Percentiles rank a stretch among this genome's conserved stretches.
Evolutionary conservation across 2,888 invertebrate genomes (phyloP).

Genomic region (Uropetala carovei): DNA sequence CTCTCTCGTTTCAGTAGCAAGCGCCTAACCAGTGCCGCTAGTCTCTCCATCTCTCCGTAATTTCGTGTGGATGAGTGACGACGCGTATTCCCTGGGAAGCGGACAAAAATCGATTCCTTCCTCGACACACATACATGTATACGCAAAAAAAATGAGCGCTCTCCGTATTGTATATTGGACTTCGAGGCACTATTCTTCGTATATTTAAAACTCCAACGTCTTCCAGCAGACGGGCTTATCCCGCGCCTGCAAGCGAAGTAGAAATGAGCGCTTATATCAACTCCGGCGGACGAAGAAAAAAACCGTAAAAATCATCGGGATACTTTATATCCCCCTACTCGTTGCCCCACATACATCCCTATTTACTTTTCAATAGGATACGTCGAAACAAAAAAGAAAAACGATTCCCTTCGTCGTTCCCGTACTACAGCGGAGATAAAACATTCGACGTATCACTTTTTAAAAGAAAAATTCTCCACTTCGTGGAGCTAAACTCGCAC

Average conservation of each 20-base stretch:
- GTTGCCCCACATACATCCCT: neutral
- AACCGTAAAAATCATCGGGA: neutral
- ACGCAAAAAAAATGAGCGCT: neutral
- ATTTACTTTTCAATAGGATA: neutral
- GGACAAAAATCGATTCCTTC: neutral
- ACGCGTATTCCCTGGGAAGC: neutral
- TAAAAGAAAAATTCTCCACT: neutral
- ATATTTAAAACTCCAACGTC: neutral
- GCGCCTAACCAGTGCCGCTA: neutral
- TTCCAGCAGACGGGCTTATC: neutral
- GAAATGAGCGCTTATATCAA: neutral
- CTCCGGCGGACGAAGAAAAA: neutral
- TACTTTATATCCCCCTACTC: neutral
- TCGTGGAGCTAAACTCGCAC: neutral
- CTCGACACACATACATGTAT: neutral
- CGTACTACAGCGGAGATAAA: neutral
- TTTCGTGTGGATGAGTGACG: neutral
- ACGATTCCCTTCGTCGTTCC: neutral
- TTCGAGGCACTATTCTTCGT: neutral
- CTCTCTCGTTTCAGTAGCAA: too few species aligned
- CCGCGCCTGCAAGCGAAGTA: neutral
- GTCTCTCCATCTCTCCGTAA: neutral
- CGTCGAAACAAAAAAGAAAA: neutral
- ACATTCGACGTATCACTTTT: constrained; percentile 13
- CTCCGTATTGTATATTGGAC: neutral